Evolutionary conservation across 2,888 invertebrate genomes (phyloP).

Genomic region (Thymelicus sylvestris): DNA sequence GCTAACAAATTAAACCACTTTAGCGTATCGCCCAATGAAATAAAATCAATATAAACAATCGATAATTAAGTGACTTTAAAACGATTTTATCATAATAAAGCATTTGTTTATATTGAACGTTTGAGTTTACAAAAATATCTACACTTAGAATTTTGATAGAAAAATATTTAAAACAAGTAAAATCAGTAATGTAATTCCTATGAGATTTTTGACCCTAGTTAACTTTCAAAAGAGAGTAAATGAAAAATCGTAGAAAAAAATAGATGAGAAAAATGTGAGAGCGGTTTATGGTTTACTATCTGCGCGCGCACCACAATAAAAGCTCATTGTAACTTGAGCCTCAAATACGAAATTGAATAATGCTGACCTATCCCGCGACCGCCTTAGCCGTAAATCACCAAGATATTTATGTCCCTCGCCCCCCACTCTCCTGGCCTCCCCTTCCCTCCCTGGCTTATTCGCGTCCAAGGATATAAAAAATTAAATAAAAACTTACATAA

Average conservation of each 20-base stretch:
- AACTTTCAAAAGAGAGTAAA: constrained; percentile 38
- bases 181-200: constrained; percentile 17
- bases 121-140: constrained; percentile 4
- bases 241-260: constrained; percentile 51
- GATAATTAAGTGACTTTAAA: constrained; percentile 80
- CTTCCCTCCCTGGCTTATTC: constrained; percentile 64
- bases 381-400: constrained; percentile 82
- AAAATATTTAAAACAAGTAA: too few species aligned
- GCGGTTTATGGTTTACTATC: constrained; percentile 60
- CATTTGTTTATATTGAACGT: constrained; percentile 55
- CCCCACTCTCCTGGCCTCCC: constrained; percentile 64
- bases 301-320: constrained; percentile 78
- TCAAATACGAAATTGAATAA: constrained; percentile 85
- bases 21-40: constrained; percentile 80
- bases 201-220: background rate
- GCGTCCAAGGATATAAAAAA: constrained; percentile 79
- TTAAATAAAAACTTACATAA: constrained; percentile 83
- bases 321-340: constrained; percentile 83
- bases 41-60: constrained; percentile 82
- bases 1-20: constrained; percentile 83
- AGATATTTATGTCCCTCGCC: constrained; percentile 82
- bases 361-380: constrained; percentile 85
- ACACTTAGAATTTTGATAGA: too few species aligned
- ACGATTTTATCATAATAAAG: constrained; percentile 64
- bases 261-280: constrained; percentile 67